A percentile compares a stretch with the other conserved stretches of the same genome.
Evolutionary conservation across 2,888 invertebrate genomes (phyloP).

Genomic region (Oscheius onirici): DNA sequence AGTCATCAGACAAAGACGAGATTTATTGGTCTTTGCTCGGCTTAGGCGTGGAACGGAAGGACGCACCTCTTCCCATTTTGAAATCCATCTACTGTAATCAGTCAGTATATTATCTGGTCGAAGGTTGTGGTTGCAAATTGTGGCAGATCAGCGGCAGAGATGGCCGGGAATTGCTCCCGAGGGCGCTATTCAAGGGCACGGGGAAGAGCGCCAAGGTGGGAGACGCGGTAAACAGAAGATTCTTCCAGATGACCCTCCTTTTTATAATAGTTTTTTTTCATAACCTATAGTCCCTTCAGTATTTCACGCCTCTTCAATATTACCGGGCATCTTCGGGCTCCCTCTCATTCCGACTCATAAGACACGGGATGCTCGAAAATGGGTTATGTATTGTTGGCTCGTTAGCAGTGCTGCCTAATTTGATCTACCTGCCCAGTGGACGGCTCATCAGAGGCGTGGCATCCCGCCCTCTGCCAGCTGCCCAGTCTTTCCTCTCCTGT

Average conservation of each 20-base stretch:
- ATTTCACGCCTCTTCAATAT: not conserved
- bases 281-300: not conserved
- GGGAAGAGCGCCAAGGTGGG: conserved; percentile 4
- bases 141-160: conserved; percentile 27
- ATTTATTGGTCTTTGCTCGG: conserved; percentile 28
- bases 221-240: conserved; percentile 10
- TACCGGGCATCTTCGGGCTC: not conserved
- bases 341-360: not conserved
- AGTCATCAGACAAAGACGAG: conserved; percentile 27
- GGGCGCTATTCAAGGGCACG: conserved; percentile 18
- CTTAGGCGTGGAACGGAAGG: conserved; percentile 11
- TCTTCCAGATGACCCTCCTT: not conserved
- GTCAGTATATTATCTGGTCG: not conserved
- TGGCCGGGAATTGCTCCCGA: conserved; percentile 25
- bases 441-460: conserved; percentile 31
- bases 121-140: conserved; percentile 26
- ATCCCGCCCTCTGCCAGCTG: conserved; percentile 24
- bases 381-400: conserved; percentile 32
- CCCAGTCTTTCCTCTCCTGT: conserved; percentile 1
- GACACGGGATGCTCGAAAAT: conserved; percentile 6
- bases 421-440: conserved; percentile 34
- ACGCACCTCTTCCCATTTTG: not conserved
- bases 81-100: not conserved
- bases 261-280: not conserved
- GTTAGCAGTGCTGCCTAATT: conserved; percentile 33